Conservation (phyloP, 2,113 vertebrate genomes). For the Anarrhichthys ocellatus region DNA sequence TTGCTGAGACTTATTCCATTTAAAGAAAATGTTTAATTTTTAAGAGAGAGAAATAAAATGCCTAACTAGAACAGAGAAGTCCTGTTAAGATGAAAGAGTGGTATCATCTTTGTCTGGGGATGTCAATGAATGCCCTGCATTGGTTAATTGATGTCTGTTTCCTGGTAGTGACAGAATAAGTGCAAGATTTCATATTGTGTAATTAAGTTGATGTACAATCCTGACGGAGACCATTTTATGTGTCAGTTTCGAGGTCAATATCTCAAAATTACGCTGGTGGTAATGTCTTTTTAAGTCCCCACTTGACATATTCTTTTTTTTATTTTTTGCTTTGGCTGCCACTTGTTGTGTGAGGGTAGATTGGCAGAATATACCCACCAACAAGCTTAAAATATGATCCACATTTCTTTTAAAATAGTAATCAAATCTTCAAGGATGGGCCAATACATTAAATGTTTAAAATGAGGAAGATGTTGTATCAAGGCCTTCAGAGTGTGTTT, state of each 20-base stretch:
- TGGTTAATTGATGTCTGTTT: slow-evolving; percentile 2
- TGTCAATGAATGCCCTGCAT: slow-evolving; percentile 6
- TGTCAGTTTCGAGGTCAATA: slow-evolving; percentile 27
- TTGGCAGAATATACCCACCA: background rate
- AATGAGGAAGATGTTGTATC: background rate
- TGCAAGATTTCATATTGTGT: slow-evolving; percentile 29
- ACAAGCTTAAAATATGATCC: background rate
- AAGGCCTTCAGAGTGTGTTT: slow-evolving; percentile 6
- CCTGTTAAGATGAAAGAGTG: slow-evolving; percentile 5
- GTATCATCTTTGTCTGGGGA: slow-evolving; percentile 5
- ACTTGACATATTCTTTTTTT: slow-evolving; percentile 5
- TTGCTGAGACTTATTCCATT: slow-evolving; percentile 2
- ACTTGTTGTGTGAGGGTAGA: background rate
- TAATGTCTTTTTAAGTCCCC: slow-evolving; percentile 8
- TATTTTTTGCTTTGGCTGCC: background rate
- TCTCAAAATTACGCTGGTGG: slow-evolving; percentile 19
- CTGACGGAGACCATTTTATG: slow-evolving; percentile 18
- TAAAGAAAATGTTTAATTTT: slow-evolving; percentile 2
- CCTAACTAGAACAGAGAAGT: slow-evolving; percentile 7
- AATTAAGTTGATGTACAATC: slow-evolving; percentile 26
- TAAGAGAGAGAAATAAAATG: slow-evolving; percentile 10
- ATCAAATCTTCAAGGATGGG: background rate
- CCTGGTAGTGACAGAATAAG: slow-evolving; percentile 44
- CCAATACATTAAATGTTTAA: background rate
- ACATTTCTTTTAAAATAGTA: background rate